Conservation (phyloP, 2,888 invertebrate species). For the Cynaeus angustus region DNA sequence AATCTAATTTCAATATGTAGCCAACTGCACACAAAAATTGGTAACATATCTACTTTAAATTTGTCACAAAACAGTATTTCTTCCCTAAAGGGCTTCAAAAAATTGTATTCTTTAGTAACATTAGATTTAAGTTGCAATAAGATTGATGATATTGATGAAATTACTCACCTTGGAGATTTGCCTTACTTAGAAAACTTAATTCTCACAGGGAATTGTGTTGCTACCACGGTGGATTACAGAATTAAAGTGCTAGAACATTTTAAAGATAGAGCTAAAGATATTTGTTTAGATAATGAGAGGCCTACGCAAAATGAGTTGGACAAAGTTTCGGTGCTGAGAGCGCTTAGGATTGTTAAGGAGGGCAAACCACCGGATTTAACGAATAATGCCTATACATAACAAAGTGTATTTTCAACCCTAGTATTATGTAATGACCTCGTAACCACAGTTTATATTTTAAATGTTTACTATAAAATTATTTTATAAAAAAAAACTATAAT, state of each 20-base stretch:
- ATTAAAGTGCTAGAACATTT: conserved; percentile 92
- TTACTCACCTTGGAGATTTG: conserved; percentile 84
- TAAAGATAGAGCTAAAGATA: conserved; percentile 86
- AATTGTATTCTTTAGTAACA: conserved; percentile 89
- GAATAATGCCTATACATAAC: conserved; percentile 35
- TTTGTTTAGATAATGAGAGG: conserved; percentile 90
- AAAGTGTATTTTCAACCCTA: not conserved
- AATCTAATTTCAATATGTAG: conserved; percentile 84
- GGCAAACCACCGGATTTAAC: conserved; percentile 60
- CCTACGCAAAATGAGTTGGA: conserved; percentile 92
- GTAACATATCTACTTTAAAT: conserved; percentile 90
- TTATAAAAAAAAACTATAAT: too few relatives aligned
- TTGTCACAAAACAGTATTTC: conserved; percentile 89
- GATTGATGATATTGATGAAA: conserved; percentile 86
- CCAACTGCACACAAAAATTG: conserved; percentile 88
- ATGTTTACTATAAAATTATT: too few relatives aligned
- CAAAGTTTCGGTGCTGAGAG: conserved; percentile 92
- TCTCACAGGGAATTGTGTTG: conserved; percentile 92
- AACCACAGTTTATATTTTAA: conserved; percentile 6
- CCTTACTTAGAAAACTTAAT: conserved; percentile 92
- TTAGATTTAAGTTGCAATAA: conserved; percentile 91
- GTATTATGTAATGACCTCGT: too few relatives aligned
- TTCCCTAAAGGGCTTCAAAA: conserved; percentile 82
- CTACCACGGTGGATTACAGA: conserved; percentile 90
- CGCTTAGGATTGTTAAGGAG: conserved; percentile 83